phyloP scores from a whole-genome alignment of 2,113 vertebrate genomes.

The Passer domesticus region DNA sequence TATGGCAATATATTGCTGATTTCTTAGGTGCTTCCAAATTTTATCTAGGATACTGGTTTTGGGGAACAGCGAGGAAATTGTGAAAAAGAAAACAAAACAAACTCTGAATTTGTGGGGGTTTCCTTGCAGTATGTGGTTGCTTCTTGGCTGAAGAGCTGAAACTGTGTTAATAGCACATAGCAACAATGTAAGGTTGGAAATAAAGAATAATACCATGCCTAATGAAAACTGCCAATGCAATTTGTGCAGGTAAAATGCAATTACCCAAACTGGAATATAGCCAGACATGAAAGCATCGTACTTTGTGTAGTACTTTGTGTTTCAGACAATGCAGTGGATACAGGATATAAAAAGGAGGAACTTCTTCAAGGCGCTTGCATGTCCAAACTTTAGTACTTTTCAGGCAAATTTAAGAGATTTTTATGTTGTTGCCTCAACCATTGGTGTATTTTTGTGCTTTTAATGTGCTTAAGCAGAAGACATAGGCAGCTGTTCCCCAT shows the following conservation, averaged over 20 bases:
- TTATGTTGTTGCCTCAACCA: not conserved
- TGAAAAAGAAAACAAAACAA: not conserved
- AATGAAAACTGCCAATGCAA: conserved; percentile 21
- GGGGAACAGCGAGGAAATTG: not conserved
- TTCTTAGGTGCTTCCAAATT: not conserved
- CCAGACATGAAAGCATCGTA: not conserved
- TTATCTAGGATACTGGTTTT: not conserved
- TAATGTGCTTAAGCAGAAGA: not conserved
- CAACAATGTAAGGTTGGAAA: not conserved
- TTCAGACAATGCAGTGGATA: not conserved
- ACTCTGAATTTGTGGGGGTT: not conserved
- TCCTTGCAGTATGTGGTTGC: not conserved
- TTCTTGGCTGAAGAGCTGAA: not conserved
- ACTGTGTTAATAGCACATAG: not conserved
- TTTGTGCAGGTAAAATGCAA: conserved; percentile 27
- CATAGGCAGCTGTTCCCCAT: not conserved
- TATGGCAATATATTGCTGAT: not conserved
- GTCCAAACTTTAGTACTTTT: not conserved
- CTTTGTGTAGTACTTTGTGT: not conserved
- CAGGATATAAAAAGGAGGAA: not conserved
- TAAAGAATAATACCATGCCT: conserved; percentile 10
- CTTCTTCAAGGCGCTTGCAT: not conserved
- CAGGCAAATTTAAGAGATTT: not conserved
- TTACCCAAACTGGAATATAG: not conserved
- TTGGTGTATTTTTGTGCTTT: not conserved